Conservation (phyloP, 1,140 invertebrate genomes). For the Drosophila takahashii region DNA sequence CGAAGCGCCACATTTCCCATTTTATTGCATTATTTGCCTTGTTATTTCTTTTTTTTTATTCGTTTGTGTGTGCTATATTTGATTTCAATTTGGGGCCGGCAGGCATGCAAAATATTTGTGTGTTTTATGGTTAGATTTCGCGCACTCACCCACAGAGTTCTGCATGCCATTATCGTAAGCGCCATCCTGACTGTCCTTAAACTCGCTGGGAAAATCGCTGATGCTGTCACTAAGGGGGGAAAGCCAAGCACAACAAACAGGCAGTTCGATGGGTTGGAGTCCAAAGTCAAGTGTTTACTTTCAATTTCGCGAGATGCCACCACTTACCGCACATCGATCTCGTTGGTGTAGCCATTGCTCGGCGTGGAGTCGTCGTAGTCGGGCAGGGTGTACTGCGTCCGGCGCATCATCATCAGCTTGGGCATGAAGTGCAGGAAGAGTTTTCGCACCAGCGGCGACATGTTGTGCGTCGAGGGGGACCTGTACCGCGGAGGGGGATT, state of each 20-base stretch:
- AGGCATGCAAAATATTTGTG: constrained; percentile 70
- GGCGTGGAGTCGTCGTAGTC: constrained; percentile 92
- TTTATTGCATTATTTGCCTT: constrained; percentile 78
- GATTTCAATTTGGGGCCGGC: constrained; percentile 64
- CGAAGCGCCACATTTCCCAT: constrained; percentile 52
- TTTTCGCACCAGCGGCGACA: constrained; percentile 94
- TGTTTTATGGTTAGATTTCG: constrained; percentile 50
- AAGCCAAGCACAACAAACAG: constrained; percentile 7
- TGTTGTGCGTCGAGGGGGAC: constrained; percentile 98
- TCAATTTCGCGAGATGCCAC: constrained; percentile 40
- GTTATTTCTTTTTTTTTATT: constrained; percentile 18
- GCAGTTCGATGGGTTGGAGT: background rate
- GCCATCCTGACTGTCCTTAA: constrained; percentile 85
- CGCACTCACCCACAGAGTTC: constrained; percentile 86
- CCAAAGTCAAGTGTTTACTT: constrained; percentile 34
- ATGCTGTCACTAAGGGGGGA: constrained; percentile 85
- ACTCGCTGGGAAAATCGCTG: constrained; percentile 86
- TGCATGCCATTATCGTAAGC: constrained; percentile 85
- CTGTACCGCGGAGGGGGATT: constrained; percentile 85
- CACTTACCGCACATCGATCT: constrained; percentile 91
- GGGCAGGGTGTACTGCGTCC: constrained; percentile 92
- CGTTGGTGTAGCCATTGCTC: constrained; percentile 91
- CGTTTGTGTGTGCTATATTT: constrained; percentile 39
- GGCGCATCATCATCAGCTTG: constrained; percentile 93
- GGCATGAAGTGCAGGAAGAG: constrained; percentile 96